Base-by-base conservation (phyloP, 2,113 vertebrate species). In the Onychorhynchus coronatus region DNA sequence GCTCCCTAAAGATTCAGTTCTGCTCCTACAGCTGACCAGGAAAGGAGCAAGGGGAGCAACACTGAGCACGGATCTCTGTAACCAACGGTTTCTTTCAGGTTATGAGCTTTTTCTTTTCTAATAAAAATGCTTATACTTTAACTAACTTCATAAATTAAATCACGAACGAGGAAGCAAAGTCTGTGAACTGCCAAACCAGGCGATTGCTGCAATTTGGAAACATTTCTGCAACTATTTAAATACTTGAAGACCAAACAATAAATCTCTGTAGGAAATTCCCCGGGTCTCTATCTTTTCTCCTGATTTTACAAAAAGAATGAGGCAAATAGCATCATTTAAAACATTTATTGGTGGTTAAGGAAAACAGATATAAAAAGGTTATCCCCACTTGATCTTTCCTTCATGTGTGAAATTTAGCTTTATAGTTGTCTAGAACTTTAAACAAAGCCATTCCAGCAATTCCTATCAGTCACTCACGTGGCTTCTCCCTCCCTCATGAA, bases 211-310 rank as follows among this genome's bases (percentile, higher is more conserved):
- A 47, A 28, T 41, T 50, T 56, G 35, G 12, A 72, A 88, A 68
- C 61, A 53, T 75, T 58, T 66, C 61, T 31, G 9, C 20, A 55
- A 12, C 6, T 68, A 14, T 86, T 95, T 90, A 55, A 88, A 86
- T 81, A 66, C 25, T 59, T 70, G 72, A 68, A 71, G 83, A 30
- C 35, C 31, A 66, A 77, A 80, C 79, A 91, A 90, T 92, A 93
- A 95, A 95, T 23, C 12, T 12, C n/a, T 53, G 30, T 5, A 56
- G 92, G 95, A 94, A 96, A 92, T 92, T 92, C 93, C 96, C 86
- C 3, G 0, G 1, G 9, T 66, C 23, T 35, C 9, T 92, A 14
- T 44, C 22, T 46, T n/a, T 58, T 73, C 52, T 49, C 75, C 25
- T 47, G 56, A 65, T 37, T 59, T 53, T 31, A 72, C 59, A 70